These are phyloP conservation scores for Quadroppia sp. DNA, from an alignment of 2,888 invertebrate genomes.

Conservation along the genomic window DNA sequence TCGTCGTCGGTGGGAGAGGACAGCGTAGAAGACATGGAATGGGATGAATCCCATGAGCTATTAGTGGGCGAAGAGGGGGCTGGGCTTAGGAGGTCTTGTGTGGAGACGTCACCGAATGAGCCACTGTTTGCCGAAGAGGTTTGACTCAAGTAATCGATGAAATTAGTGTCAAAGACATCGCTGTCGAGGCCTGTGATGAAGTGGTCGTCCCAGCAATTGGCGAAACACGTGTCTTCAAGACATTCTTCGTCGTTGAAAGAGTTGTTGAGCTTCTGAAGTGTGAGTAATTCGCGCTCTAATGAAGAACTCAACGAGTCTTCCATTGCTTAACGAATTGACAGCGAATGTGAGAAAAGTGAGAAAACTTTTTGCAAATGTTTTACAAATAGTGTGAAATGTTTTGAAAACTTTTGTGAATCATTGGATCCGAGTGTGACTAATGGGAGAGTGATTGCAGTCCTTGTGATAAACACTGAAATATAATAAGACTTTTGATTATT, in stretches of 20 bases:
- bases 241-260: constrained; percentile 50
- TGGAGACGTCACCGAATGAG: constrained; percentile 11
- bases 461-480: too few species aligned
- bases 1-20: constrained; percentile 22
- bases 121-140: constrained; percentile 26
- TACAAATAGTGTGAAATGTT: background rate
- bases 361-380: background rate
- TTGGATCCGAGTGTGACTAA: too few species aligned
- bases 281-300: constrained; percentile 51
- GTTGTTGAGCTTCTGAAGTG: constrained; percentile 51
- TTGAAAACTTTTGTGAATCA: too few species aligned
- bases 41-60: constrained; percentile 44
- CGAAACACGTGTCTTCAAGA: background rate
- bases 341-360: background rate
- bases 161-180: background rate
- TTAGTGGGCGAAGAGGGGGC: constrained; percentile 18
- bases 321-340: background rate
- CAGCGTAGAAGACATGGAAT: constrained; percentile 35
- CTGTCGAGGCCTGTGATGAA: constrained; percentile 13
- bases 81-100: background rate
- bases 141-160: constrained; percentile 22
- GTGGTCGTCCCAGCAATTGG: constrained; percentile 16
- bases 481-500: too few species aligned
- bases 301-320: constrained; percentile 51
- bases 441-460: too few species aligned